Conservation (phyloP, 2,797 vertebrate species). For the Limnodromus scolopaceus region DNA sequence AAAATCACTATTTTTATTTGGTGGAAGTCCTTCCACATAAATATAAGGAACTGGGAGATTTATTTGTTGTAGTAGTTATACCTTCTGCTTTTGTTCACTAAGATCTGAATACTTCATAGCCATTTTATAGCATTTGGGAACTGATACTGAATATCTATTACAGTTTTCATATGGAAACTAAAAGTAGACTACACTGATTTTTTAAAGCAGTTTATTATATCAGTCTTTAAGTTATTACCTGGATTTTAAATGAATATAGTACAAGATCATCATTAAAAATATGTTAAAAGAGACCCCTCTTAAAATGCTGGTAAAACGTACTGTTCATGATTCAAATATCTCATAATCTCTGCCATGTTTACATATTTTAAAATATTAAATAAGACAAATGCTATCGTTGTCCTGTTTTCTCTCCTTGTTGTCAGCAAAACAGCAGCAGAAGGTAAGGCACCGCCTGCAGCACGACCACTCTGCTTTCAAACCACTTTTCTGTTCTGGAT, state of each 20-base stretch:
- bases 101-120: not conserved
- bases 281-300: not conserved
- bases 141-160: not conserved
- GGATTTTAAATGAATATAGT: not conserved
- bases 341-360: not conserved
- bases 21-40: not conserved
- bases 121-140: not conserved
- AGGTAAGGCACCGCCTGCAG: conserved; percentile 60
- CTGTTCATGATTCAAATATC: not conserved
- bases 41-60: not conserved
- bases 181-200: not conserved
- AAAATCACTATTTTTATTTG: not conserved
- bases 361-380: conserved; percentile 29
- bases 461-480: conserved; percentile 46
- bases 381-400: conserved; percentile 20
- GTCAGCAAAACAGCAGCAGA: conserved; percentile 56
- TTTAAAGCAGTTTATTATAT: not conserved
- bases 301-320: not conserved
- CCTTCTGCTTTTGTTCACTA: not conserved
- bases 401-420: conserved; percentile 25
- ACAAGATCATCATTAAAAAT: not conserved
- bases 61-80: not conserved
- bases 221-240: not conserved
- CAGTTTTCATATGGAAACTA: not conserved
- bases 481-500: conserved; percentile 45